These are phyloP conservation scores for Platysternon megacephalum DNA, from an alignment of 2,113 vertebrate species.

Conservation along the genomic window DNA sequence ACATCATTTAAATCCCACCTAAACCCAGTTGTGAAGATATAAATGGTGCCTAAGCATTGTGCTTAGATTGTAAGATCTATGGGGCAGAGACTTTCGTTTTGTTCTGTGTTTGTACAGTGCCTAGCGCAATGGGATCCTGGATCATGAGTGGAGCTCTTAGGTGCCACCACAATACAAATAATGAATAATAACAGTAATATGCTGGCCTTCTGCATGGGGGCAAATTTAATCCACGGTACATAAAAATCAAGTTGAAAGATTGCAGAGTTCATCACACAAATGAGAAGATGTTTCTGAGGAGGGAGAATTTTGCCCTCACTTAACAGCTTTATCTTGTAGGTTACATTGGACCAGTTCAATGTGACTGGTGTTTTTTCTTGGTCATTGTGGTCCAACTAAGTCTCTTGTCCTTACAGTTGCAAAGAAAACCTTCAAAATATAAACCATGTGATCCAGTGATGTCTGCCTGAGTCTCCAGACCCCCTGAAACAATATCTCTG, in stretches of 20 bases:
- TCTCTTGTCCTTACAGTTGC: too few relatives aligned
- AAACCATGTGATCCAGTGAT: too few relatives aligned
- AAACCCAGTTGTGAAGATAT: background rate
- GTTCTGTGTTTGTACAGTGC: background rate
- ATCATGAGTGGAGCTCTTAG: background rate
- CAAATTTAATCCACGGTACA: background rate
- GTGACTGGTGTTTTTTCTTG: background rate
- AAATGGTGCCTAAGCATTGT: background rate
- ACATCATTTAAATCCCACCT: background rate
- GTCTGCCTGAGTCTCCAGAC: too few relatives aligned
- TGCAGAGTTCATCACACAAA: background rate
- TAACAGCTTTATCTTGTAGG: fast-evolving
- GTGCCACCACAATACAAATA: background rate
- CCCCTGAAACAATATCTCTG: too few relatives aligned
- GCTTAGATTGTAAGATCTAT: background rate
- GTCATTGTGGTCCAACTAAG: too few relatives aligned
- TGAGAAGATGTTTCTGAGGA: background rate
- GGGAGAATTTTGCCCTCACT: background rate
- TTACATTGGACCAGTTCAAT: fast-evolving
- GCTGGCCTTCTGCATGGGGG: background rate
- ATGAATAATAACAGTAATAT: background rate
- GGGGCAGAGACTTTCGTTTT: background rate
- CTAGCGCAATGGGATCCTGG: background rate
- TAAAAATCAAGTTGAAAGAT: background rate
- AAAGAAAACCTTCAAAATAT: too few relatives aligned